Conservation (phyloP, 2,113 vertebrate genomes). For the Ictidomys tridecemlineatus region DNA sequence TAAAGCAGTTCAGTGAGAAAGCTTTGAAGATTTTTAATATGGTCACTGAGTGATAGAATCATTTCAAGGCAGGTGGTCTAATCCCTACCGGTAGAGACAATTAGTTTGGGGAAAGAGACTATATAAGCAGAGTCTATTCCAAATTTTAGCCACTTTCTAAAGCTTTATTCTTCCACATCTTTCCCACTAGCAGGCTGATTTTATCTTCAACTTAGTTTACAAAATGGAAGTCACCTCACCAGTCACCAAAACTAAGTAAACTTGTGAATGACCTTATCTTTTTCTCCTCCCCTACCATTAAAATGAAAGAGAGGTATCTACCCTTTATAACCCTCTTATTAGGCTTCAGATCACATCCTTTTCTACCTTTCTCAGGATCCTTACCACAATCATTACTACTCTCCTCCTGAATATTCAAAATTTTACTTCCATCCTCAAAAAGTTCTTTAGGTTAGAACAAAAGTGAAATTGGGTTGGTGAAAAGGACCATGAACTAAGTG, state of each 20-base stretch:
- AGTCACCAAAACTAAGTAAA: not conserved
- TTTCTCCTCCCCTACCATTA: not conserved
- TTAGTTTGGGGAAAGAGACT: not conserved
- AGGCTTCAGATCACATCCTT: conserved; percentile 14
- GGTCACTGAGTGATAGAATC: not conserved
- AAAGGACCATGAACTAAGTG: not conserved
- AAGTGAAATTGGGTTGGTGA: not conserved
- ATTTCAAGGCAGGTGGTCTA: conserved; percentile 30
- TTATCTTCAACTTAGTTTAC: conserved; percentile 32
- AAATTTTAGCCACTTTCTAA: conserved; percentile 32
- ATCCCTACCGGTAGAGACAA: not conserved
- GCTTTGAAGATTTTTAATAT: conserved; percentile 18
- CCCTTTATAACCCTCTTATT: not conserved
- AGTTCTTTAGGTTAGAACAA: not conserved
- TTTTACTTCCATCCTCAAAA: not conserved
- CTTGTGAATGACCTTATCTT: not conserved
- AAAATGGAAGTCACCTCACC: conserved; percentile 7
- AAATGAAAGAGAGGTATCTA: not conserved
- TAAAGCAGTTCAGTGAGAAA: conserved; percentile 36
- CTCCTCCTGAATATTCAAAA: conserved; percentile 26
- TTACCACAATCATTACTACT: not conserved
- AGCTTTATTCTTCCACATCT: not conserved
- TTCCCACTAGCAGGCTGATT: not conserved
- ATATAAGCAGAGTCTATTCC: not conserved
- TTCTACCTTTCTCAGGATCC: not conserved